Conservation (phyloP, 2,113 vertebrate genomes). For the Phocoena sinus region DNA sequence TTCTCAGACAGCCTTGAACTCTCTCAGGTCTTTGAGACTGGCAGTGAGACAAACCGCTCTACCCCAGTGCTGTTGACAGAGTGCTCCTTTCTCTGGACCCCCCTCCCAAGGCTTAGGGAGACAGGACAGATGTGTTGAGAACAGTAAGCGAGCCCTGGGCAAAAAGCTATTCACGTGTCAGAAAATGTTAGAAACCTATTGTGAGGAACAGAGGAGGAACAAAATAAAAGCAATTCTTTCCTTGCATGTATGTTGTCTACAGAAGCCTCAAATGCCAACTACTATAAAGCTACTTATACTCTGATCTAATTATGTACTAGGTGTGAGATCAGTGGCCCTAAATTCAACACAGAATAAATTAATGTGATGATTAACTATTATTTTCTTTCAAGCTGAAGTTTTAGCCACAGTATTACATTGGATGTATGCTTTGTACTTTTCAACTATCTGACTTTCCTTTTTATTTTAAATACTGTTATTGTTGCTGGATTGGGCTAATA, state of each 20-base stretch:
- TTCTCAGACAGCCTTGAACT: not conserved
- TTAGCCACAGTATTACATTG: not conserved
- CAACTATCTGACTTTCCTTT: not conserved
- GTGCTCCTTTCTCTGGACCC: not conserved
- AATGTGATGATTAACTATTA: not conserved
- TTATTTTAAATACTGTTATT: not conserved
- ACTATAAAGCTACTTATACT: not conserved
- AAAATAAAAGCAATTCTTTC: not conserved
- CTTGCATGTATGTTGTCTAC: not conserved
- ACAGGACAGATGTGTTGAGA: not conserved
- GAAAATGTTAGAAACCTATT: not conserved
- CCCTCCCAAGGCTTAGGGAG: not conserved
- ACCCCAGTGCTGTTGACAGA: not conserved
- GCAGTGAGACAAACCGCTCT: not conserved
- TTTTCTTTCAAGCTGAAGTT: constrained; percentile 16
- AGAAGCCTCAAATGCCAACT: not conserved
- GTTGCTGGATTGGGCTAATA: constrained; percentile 2
- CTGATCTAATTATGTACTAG: not conserved
- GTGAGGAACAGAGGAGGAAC: not conserved
- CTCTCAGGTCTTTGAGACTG: not conserved
- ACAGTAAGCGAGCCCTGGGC: not conserved
- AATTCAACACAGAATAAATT: constrained; percentile 21
- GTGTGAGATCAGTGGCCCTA: not conserved
- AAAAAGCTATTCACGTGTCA: not conserved
- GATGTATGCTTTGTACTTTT: not conserved